These are phyloP conservation scores for Collichthys lucidus DNA, from an alignment of 2,113 vertebrate species.

Conservation along the genomic window DNA sequence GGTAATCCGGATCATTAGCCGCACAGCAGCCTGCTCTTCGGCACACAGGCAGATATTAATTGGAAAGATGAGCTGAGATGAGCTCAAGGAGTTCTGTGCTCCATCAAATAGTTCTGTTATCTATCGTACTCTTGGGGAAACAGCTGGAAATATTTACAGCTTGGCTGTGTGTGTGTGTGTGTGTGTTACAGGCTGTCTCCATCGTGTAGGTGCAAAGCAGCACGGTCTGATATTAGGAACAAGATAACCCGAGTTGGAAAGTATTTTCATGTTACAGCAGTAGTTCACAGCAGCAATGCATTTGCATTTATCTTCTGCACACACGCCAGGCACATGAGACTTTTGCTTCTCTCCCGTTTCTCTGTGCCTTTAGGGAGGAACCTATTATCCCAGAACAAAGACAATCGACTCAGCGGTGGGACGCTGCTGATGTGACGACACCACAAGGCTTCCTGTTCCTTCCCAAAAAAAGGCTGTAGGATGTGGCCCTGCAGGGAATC, in stretches of 20 bases:
- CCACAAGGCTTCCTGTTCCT: constrained; percentile 65
- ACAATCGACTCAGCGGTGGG: constrained; percentile 34
- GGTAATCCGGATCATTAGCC: constrained; percentile 82
- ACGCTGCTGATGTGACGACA: constrained; percentile 51
- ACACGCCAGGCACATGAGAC: constrained; percentile 27
- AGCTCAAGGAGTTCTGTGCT: constrained; percentile 71
- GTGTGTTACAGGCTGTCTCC: constrained; percentile 46
- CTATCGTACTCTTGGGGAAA: constrained; percentile 54
- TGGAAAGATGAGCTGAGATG: constrained; percentile 83
- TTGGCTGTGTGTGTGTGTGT: constrained; percentile 23
- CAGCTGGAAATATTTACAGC: constrained; percentile 44
- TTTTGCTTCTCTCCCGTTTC: constrained; percentile 15
- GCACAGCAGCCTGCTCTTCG: constrained; percentile 75
- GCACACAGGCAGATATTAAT: constrained; percentile 83
- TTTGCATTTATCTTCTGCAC: constrained; percentile 34
- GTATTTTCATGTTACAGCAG: constrained; percentile 23
- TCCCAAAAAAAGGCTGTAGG: constrained; percentile 51
- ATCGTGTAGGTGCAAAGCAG: constrained; percentile 26
- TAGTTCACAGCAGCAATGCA: constrained; percentile 22
- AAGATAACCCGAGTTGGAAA: constrained; percentile 24
- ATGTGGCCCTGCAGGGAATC: constrained; percentile 69
- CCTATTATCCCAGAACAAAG: constrained; percentile 65
- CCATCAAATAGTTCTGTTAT: constrained; percentile 72
- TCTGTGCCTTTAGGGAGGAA: constrained; percentile 43
- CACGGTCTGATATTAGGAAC: constrained; percentile 9